These are phyloP conservation scores for Piscicola geometra DNA, from an alignment of 2,888 invertebrate genomes.

Conservation along the genomic window DNA sequence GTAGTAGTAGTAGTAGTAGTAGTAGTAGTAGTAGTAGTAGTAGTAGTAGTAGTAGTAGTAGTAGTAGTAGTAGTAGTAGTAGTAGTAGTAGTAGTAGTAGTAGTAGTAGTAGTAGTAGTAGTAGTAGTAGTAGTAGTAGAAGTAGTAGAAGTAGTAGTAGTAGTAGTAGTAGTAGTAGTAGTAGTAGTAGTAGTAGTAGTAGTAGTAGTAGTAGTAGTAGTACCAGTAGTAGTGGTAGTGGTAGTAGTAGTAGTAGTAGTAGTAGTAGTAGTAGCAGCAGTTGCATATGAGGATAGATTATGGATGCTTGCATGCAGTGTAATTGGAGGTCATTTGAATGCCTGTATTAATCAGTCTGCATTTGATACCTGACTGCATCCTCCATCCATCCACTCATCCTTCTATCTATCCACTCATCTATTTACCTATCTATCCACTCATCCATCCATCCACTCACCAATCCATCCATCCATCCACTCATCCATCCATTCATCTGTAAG, in stretches of 20 bases:
- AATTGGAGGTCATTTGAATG: no score
- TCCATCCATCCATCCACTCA: no score
- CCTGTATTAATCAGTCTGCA: no score
- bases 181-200: conserved; percentile 25
- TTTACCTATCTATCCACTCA: no score
- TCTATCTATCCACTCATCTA: no score
- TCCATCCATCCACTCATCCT: no score
- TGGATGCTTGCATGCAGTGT: no score
- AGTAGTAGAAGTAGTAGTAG: conserved; percentile 23
- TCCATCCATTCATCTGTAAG: no score
- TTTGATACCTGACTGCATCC: no score
- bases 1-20: conserved; percentile 25
- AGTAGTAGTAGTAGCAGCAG: conserved; percentile 25
- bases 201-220: conserved; percentile 25
- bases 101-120: conserved; percentile 25
- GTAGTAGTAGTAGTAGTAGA: conserved; percentile 23
- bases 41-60: conserved; percentile 25
- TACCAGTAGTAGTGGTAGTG: conserved; percentile 22
- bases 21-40: conserved; percentile 25
- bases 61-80: conserved; percentile 25
- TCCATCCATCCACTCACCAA: no score
- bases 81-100: conserved; percentile 25
- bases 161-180: conserved; percentile 25
- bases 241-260: conserved; percentile 25
- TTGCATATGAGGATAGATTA: no score